Evolutionary conservation across 1,140 invertebrate species (phyloP), one percentile per base, ranked within the genome.

Genomic region (Sycobia sp.): DNA sequence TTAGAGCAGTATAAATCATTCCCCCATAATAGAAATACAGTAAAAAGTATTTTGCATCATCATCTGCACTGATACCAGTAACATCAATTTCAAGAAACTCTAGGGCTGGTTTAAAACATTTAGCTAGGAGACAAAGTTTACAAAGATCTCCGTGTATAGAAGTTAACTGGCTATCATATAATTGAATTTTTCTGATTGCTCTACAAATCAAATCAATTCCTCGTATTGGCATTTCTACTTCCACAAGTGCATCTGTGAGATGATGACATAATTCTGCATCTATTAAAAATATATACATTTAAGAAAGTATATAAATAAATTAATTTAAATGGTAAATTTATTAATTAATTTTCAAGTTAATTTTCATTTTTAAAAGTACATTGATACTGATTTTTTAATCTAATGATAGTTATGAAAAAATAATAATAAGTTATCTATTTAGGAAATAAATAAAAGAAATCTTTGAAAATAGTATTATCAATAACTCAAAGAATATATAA

Each of bases 1-100:
- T 97, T 47, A 97, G 77, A 18, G 92, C 92, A 54, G 94, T 89
- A 73, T 96, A 97, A 68, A 97, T 96, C 92, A 98, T 96, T 50
- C 96, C 96, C 47, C 95, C 96, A 81, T 98, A 98, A 79, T 98
- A 98, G 76, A 94, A 98, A 78, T 96, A 98, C 0, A 95, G 83
- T 38, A 98, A 83, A 76, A 97, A 97, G 79, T 95, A 90, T 84
- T 96, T 95, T 1, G 92, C 88, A 77, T 97, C 94, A 51, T 89
- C 88, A 60, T 89, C 89, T 82, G 94, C 92, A 71, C 90, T 91
- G 65, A 98, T 96, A 70, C 94, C 91, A 55, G 92, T 94, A 34
- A 98, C 90, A 83, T 98, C 96, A 25, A 88, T 88, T 75, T 97
- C 90, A 44, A 98, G 83, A 79, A 96, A 93, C 69, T 90, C 89